A percentile compares a stretch with the other conserved stretches of the same genome.
Conservation (phyloP, 2,797 vertebrate genomes). For the Sparidentex hasta region DNA sequence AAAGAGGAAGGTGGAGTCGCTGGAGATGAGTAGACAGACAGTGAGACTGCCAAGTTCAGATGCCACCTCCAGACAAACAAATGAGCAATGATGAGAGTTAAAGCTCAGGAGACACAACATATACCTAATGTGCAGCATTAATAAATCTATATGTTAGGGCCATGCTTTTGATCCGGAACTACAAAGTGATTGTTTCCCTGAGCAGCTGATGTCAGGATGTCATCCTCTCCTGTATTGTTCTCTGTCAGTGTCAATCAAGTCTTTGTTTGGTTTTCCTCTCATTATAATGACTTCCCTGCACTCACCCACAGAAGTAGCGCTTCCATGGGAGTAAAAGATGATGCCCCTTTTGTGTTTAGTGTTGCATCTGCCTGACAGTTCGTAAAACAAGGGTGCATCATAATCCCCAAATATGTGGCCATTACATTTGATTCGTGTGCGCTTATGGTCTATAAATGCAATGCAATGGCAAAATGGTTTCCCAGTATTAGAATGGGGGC, state of each 20-base stretch:
- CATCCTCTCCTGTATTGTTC: constrained; percentile 15
- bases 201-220: constrained; percentile 23
- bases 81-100: constrained; percentile 23
- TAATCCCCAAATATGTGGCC: background rate
- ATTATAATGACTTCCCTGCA: background rate
- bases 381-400: background rate
- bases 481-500: too few relatives aligned
- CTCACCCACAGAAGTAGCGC: constrained; percentile 9
- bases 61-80: constrained; percentile 32
- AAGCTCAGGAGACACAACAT: constrained; percentile 24
- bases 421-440: background rate
- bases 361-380: background rate
- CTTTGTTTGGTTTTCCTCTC: constrained; percentile 15
- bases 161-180: constrained; percentile 45
- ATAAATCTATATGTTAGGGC: constrained; percentile 27
- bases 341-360: background rate
- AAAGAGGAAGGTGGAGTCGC: constrained; percentile 11
- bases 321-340: background rate
- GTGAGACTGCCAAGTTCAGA: constrained; percentile 34
- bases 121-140: constrained; percentile 26
- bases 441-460: background rate
- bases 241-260: constrained; percentile 30
- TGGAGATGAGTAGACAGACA: constrained; percentile 34
- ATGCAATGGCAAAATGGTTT: too few relatives aligned
- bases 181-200: constrained; percentile 22